phyloP scores from a whole-genome alignment of 2,888 invertebrate species.

The Drosophila flavopinicola region DNA sequence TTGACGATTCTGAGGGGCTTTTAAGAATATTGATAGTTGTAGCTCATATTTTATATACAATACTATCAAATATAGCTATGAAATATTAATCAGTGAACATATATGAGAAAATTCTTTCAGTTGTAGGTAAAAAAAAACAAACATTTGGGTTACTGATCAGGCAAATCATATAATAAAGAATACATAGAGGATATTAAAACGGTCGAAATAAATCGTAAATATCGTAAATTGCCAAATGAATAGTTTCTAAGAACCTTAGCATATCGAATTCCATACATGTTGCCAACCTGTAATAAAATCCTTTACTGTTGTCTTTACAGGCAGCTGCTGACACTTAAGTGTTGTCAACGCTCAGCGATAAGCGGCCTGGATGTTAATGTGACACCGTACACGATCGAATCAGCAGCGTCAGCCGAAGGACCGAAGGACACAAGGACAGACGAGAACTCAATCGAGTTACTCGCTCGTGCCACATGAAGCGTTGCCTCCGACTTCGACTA shows the following conservation, averaged over 20 bases:
- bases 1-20: too few relatives aligned
- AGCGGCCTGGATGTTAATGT: conserved; percentile 25
- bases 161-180: too few relatives aligned
- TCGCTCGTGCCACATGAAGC: conserved; percentile 61
- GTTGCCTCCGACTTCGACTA: conserved; percentile 26
- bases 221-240: background rate
- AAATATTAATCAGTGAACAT: too few relatives aligned
- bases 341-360: conserved; percentile 24
- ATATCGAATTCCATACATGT: background rate
- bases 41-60: too few relatives aligned
- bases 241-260: background rate
- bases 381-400: conserved; percentile 59
- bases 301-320: conserved; percentile 18
- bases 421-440: conserved; percentile 1
- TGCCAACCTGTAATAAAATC: conserved; percentile 32
- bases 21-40: too few relatives aligned
- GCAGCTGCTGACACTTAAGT: conserved; percentile 56
- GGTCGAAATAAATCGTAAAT: background rate
- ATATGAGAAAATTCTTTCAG: too few relatives aligned
- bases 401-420: conserved; percentile 31
- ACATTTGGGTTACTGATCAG: too few relatives aligned
- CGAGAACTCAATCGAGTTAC: conserved; percentile 9
- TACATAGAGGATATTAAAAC: too few relatives aligned
- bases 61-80: too few relatives aligned
- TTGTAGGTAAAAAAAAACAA: too few relatives aligned